phyloP scores from a whole-genome alignment of 2,113 vertebrate genomes.

The Daphoenositta chrysoptera region DNA sequence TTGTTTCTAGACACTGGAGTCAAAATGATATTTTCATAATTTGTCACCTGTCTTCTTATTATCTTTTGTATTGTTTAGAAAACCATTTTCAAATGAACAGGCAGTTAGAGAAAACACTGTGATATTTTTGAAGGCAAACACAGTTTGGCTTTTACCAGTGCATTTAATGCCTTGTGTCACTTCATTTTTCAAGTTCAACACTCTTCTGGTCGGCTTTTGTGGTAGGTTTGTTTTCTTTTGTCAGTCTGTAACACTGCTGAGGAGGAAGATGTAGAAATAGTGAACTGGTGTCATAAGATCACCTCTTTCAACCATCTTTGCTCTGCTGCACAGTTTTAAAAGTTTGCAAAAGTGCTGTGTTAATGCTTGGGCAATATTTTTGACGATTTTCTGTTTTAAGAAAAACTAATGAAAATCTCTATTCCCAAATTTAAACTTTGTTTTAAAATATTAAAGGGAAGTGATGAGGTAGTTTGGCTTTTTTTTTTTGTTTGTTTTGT shows the following conservation, averaged over 20 bases:
- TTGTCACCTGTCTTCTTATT: neutral
- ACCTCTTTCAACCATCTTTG: neutral
- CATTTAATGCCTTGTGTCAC: rapidly evolving
- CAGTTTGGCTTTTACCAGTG: neutral
- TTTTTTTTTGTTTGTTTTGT: too few species aligned
- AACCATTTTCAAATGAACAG: neutral
- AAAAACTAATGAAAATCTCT: neutral
- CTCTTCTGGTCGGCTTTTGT: neutral
- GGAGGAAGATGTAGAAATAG: neutral
- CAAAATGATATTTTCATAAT: neutral
- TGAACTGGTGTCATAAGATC: neutral
- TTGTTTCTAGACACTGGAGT: neutral
- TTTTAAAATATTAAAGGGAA: neutral
- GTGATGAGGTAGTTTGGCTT: neutral
- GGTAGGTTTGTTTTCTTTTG: neutral
- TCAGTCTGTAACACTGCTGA: neutral
- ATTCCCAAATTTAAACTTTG: neutral
- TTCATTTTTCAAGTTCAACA: neutral
- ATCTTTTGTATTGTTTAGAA: neutral
- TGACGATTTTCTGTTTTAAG: neutral
- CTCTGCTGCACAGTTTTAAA: neutral
- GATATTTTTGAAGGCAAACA: neutral
- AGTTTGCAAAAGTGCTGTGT: neutral
- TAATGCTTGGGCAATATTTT: neutral
- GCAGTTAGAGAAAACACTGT: neutral